Percentiles rank a stretch among this genome's conserved stretches.
These are phyloP conservation scores for Acanthosoma haemorrhoidale DNA, from an alignment of 2,888 invertebrate species.

Conservation along the genomic window DNA sequence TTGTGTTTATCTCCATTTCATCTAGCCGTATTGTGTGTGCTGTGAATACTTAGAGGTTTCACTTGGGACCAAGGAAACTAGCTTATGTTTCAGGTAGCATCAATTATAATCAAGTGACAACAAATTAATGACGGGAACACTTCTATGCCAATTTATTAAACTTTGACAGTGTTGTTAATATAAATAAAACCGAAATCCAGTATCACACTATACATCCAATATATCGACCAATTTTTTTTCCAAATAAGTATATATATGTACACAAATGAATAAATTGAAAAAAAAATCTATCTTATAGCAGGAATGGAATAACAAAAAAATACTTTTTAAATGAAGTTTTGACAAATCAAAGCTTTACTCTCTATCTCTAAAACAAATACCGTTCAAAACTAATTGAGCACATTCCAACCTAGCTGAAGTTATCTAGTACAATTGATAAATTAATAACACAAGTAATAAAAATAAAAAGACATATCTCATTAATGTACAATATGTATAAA, in stretches of 20 bases:
- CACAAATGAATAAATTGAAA: too few species aligned
- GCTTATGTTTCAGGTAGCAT: too few species aligned
- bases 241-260: too few species aligned
- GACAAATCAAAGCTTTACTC: not conserved
- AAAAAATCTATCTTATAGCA: too few species aligned
- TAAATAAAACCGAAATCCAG: too few species aligned
- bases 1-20: too few species aligned
- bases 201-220: not conserved
- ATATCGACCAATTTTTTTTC: not conserved
- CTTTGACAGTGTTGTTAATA: not conserved
- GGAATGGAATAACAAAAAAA: not conserved
- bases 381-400: not conserved
- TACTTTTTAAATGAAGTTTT: not conserved
- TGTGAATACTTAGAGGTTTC: too few species aligned
- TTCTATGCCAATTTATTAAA: slow-evolving; percentile 5
- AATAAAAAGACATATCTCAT: not conserved
- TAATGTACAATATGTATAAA: not conserved
- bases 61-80: too few species aligned
- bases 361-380: not conserved
- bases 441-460: too few species aligned
- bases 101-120: too few species aligned
- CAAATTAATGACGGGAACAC: not conserved
- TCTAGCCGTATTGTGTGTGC: too few species aligned
- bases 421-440: not conserved
- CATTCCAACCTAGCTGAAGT: not conserved